phyloP scores from a whole-genome alignment of 2,797 vertebrate genomes.

The Saguinus oedipus region DNA sequence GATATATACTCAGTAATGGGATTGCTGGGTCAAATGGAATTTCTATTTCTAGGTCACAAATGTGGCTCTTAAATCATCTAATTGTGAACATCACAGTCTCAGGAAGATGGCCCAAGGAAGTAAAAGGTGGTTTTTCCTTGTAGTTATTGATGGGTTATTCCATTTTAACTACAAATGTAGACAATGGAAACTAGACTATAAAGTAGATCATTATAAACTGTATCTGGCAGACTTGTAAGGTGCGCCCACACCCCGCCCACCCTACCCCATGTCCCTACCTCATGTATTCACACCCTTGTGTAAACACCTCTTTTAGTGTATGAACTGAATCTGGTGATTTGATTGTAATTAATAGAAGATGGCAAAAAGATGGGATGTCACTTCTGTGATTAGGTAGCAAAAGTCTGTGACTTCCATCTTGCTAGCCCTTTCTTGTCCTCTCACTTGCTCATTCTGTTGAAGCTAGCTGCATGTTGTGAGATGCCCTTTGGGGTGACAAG shows the following conservation, averaged over 20 bases:
- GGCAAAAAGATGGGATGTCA: not conserved
- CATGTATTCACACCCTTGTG: not conserved
- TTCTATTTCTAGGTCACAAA: not conserved
- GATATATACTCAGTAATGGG: no score
- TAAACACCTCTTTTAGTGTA: not conserved
- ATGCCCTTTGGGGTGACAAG: not conserved
- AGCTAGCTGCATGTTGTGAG: not conserved
- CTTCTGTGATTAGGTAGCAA: not conserved
- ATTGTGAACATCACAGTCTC: not conserved
- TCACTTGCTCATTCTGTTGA: not conserved
- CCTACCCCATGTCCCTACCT: not conserved
- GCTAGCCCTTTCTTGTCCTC: not conserved
- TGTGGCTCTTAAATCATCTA: not conserved
- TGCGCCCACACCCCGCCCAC: not conserved
- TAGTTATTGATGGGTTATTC: not conserved
- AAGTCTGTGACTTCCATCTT: not conserved
- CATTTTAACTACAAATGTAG: not conserved
- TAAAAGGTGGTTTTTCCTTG: not conserved
- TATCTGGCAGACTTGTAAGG: not conserved
- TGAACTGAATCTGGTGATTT: not conserved
- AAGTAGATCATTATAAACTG: not conserved
- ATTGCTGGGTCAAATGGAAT: no score
- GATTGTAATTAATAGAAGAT: not conserved
- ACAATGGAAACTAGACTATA: not conserved
- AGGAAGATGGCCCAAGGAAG: not conserved